Base-by-base conservation (phyloP, 2,113 vertebrate species). In the Osmerus mordax region DNA sequence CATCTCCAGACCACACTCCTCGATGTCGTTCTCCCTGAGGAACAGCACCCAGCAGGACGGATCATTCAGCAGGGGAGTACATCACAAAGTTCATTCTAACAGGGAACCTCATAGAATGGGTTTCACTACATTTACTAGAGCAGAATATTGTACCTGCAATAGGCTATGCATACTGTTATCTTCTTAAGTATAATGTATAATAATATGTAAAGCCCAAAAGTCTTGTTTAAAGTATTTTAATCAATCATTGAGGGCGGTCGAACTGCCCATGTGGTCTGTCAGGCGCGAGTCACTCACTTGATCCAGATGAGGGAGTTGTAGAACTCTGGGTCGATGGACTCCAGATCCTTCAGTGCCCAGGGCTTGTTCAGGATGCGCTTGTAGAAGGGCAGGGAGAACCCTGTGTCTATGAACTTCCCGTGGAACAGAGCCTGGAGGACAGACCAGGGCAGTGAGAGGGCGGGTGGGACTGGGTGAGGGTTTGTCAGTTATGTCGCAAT, bases 301-400 rank as follows among this genome's bases (percentile, higher is more conserved):
- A 99, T 97, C 97, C 97, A 99, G 82, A 99, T 99, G 89, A 99
- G 96, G 58, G 97, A 99, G 90, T 98, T 99, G 87, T 98, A 99
- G 90, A 98, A 99, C 88, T 99, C 97, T 2, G 96, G 95, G 86
- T 99, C 97, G 72, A 99, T 93, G 21, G 97, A 97, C 91, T 99
- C 97, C 85, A 99, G 91, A 86, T 99, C 97, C 84, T 99, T 99
- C 74, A 98, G 92, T 76, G 94, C 94, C 78, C 97, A 85, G 14
- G 95, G 94, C 79, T 99, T 99, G 89, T 95, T 99, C 18, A 98
- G 90, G 78, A 99, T 99, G 70, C 96, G 94, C 78, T 99, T 99
- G 84, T 99, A 99, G 91, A 99, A 99, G 0, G 97, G 97, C 86
- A 97, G 87, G 25, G 97, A 99, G 92, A 99, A 99, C 67, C 97